Percentiles rank a stretch among this genome's conserved stretches.
Conservation (phyloP, 1,140 invertebrate species). For the Potamilus streckersoni region DNA sequence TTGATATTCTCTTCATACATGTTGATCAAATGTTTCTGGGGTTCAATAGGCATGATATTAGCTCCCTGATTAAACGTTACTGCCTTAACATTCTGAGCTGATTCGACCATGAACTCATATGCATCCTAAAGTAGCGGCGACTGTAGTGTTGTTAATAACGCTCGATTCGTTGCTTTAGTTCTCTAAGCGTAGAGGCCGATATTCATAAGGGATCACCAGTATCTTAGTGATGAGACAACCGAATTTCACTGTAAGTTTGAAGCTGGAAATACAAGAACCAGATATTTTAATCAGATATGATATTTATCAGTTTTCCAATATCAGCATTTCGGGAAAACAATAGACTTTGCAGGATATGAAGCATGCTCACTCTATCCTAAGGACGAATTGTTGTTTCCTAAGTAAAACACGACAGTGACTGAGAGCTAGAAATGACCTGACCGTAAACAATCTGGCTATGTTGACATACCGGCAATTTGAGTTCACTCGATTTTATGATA, state of each 20-base stretch:
- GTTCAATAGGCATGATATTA: not conserved
- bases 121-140: not conserved
- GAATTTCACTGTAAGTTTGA: not conserved
- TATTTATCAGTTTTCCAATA: not conserved
- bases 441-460: too few species aligned
- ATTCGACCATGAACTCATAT: not conserved
- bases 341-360: not conserved
- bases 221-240: slow-evolving; percentile 7
- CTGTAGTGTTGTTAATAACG: not conserved
- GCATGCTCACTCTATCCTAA: not conserved
- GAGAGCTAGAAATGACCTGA: not conserved
- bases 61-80: not conserved
- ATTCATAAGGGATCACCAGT: not conserved
- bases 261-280: not conserved
- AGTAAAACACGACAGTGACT: slow-evolving; percentile 5
- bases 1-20: not conserved
- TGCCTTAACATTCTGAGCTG: not conserved
- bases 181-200: slow-evolving; percentile 2
- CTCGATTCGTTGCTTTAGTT: too few species aligned
- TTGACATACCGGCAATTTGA: too few species aligned
- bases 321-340: not conserved
- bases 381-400: slow-evolving; percentile 13
- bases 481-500: too few species aligned
- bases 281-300: not conserved
- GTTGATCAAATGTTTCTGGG: not conserved